Evolutionary conservation across 1,140 invertebrate genomes (phyloP).

Genomic region (Papilio dardanus): DNA sequence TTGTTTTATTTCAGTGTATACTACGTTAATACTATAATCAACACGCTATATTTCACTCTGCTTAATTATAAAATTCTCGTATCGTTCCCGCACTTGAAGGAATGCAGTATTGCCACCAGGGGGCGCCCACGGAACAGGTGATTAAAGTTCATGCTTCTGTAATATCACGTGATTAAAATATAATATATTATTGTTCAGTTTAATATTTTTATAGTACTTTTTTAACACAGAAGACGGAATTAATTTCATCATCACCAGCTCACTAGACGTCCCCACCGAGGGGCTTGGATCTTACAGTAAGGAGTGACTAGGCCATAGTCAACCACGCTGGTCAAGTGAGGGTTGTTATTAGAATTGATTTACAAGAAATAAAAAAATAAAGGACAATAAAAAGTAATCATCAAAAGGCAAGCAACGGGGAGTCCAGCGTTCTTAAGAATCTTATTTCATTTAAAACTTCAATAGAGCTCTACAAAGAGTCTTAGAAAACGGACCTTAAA

Average conservation of each 20-base stretch:
- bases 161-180: not conserved
- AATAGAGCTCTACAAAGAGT: not conserved
- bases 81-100: not conserved
- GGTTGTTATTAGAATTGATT: no score
- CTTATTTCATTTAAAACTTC: not conserved
- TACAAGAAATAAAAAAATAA: not conserved
- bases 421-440: not conserved
- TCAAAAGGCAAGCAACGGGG: not conserved
- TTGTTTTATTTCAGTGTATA: no score
- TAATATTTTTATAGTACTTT: not conserved
- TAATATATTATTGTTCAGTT: not conserved
- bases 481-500: not conserved
- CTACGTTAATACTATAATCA: not conserved
- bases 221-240: no score
- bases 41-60: not conserved
- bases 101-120: not conserved
- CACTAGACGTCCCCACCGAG: no score
- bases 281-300: no score
- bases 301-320: no score
- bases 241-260: no score
- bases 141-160: not conserved
- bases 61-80: conserved; percentile 15
- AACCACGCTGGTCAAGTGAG: no score
- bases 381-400: not conserved
- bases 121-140: not conserved